Conservation (phyloP, 1,140 invertebrate species). For the Sarcophaga bullata region DNA sequence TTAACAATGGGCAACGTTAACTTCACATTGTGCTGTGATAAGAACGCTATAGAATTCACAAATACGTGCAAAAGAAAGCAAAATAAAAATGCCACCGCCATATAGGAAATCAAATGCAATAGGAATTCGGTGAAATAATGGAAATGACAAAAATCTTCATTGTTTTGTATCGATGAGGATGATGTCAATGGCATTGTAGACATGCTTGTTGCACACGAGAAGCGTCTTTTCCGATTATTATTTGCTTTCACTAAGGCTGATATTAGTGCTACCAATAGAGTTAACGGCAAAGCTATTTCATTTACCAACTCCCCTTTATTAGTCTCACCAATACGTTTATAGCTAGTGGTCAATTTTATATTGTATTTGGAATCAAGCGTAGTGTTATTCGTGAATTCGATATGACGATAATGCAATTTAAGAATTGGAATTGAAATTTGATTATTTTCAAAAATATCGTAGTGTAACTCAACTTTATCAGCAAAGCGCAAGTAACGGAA, state of each 20-base stretch:
- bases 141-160: conserved; percentile 54
- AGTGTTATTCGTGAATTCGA: conserved; percentile 52
- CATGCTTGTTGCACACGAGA: neutral
- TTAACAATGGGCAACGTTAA: conserved; percentile 47
- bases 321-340: conserved; percentile 43
- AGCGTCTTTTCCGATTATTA: conserved; percentile 51
- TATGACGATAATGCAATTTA: conserved; percentile 53
- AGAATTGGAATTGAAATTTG: conserved; percentile 56
- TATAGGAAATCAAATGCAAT: conserved; percentile 53
- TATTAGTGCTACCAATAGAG: conserved; percentile 50
- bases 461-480: conserved; percentile 54
- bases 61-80: conserved; percentile 47
- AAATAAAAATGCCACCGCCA: conserved; percentile 53
- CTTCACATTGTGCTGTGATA: conserved; percentile 44
- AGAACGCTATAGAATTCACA: conserved; percentile 44
- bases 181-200: neutral
- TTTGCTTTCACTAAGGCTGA: conserved; percentile 53
- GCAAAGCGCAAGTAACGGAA: conserved; percentile 56
- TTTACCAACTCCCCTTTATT: conserved; percentile 39
- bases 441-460: conserved; percentile 52
- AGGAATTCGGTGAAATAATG: conserved; percentile 55
- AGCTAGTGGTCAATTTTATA: conserved; percentile 51
- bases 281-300: conserved; percentile 47
- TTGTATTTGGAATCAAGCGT: conserved; percentile 50
- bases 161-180: neutral